Evolutionary conservation across 1,140 invertebrate species (phyloP).

Genomic region (Pachypeltis micranthus): DNA sequence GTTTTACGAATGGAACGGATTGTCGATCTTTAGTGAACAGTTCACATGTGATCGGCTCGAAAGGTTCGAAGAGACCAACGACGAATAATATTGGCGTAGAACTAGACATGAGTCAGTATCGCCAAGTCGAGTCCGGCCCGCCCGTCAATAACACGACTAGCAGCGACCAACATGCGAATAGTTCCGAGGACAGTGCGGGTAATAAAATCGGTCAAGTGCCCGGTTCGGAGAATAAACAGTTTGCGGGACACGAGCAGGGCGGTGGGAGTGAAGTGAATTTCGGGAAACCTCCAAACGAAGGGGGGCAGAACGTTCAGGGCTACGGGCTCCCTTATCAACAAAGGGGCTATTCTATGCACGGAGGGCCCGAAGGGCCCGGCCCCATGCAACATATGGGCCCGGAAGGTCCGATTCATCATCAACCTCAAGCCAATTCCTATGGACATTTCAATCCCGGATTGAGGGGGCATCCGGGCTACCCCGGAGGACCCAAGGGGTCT

Average conservation of each 20-base stretch:
- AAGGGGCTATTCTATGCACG: constrained; percentile 23
- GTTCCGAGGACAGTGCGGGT: constrained; percentile 33
- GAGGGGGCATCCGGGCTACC: constrained; percentile 30
- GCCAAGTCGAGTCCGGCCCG: constrained; percentile 39
- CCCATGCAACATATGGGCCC: constrained; percentile 20
- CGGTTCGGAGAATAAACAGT: constrained; percentile 33
- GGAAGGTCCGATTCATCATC: constrained; percentile 19
- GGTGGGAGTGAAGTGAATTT: constrained; percentile 30
- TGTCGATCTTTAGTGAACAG: constrained; percentile 33
- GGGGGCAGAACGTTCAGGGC: constrained; percentile 29
- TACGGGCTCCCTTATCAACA: constrained; percentile 25
- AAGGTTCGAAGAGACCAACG: constrained; percentile 25
- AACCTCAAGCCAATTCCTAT: constrained; percentile 25
- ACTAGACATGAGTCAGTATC: constrained; percentile 41
- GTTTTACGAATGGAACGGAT: constrained; percentile 32
- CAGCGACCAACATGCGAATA: constrained; percentile 32
- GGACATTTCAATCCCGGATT: constrained; percentile 25
- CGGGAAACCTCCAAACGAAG: constrained; percentile 27
- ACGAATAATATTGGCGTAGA: constrained; percentile 24
- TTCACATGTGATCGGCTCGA: constrained; percentile 32
- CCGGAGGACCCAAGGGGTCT: constrained; percentile 21
- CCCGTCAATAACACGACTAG: constrained; percentile 36
- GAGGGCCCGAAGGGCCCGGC: constrained; percentile 18
- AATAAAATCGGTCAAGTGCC: constrained; percentile 30
- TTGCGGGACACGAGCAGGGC: constrained; percentile 32